A percentile compares a stretch with the other conserved stretches of the same genome.
phyloP scores from a whole-genome alignment of 1,140 invertebrate genomes.

The Caenorhabditis elegans region WBcel235 BX284605.5:5274001-5274500 shows the following conservation, averaged over 20 bases:
- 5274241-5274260: constrained; percentile 11
- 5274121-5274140: not conserved
- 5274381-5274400: constrained; percentile 22
- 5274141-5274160: too few species aligned
- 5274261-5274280: not conserved
- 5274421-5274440: not conserved
- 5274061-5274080: not conserved
- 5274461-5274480: constrained; percentile 91
- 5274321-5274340: not conserved
- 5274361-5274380: constrained; percentile 8
- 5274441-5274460: constrained; percentile 70
- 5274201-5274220: constrained; percentile 1
- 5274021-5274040: too few species aligned
- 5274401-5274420: not conserved
- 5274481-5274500: constrained; percentile 96
- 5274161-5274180: not conserved
- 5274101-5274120: constrained; percentile 2
- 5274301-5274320: not conserved
- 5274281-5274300: too few species aligned
- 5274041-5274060: not conserved
- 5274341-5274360: constrained; percentile 6
- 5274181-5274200: not conserved
- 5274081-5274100: not conserved
- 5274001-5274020: too few species aligned
- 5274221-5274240: not conserved